A percentile compares a stretch with the other conserved stretches of the same genome.
Conservation (phyloP, 2,113 vertebrate species). For the Syngnathus floridae region DNA sequence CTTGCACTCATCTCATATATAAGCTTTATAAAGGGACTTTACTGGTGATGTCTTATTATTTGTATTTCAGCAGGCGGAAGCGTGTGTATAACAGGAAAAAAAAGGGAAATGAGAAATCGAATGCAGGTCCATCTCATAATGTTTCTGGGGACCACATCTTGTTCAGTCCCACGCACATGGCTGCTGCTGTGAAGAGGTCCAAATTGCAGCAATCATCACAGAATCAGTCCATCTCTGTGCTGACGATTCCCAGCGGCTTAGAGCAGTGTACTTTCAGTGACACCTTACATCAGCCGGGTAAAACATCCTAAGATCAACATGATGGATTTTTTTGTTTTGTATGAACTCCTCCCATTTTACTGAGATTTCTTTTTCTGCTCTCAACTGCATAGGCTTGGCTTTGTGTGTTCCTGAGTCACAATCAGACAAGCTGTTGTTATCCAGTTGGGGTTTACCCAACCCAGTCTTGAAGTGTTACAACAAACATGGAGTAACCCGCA, state of each 20-base stretch:
- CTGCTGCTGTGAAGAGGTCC: slow-evolving; percentile 54
- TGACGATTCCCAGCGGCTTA: slow-evolving; percentile 79
- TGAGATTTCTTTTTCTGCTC: neutral
- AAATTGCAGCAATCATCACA: slow-evolving; percentile 37
- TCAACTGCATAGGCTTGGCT: slow-evolving; percentile 59
- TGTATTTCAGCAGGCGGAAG: slow-evolving; percentile 20
- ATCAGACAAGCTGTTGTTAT: slow-evolving; percentile 80
- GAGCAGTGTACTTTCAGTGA: slow-evolving; percentile 59
- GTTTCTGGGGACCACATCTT: slow-evolving; percentile 65
- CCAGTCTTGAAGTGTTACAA: slow-evolving; percentile 82
- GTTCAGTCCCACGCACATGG: slow-evolving; percentile 67
- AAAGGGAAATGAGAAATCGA: slow-evolving; percentile 3
- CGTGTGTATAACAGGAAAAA: slow-evolving; percentile 1
- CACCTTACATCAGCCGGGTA: slow-evolving; percentile 55
- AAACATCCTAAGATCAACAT: neutral
- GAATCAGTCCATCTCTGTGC: slow-evolving; percentile 60
- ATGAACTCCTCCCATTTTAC: neutral
- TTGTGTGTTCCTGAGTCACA: slow-evolving; percentile 72
- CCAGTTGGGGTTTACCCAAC: slow-evolving; percentile 88
- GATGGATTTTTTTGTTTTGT: neutral
- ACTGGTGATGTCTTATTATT: neutral
- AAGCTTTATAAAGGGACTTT: too few species aligned
- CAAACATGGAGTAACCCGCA: slow-evolving; percentile 78
- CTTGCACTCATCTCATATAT: neutral
- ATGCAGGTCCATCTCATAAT: slow-evolving; percentile 11